A percentile compares a stretch with the other conserved stretches of the same genome.
phyloP scores from a whole-genome alignment of 2,888 invertebrate species.

The Meandrusa payeni region DNA sequence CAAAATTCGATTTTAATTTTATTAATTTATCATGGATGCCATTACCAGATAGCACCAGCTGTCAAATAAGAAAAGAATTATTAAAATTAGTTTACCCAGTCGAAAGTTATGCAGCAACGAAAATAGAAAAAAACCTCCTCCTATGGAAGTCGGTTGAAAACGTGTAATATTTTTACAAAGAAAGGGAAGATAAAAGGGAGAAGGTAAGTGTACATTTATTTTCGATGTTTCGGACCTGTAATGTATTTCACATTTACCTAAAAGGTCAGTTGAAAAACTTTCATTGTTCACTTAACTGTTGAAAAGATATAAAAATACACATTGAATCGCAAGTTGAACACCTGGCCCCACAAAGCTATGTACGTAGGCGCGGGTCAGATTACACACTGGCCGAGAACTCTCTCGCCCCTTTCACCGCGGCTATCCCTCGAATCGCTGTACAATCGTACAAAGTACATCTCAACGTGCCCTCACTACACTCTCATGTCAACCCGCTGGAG shows the following conservation, averaged over 20 bases:
- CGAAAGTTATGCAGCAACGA: too few species aligned
- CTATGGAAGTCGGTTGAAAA: too few species aligned
- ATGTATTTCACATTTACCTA: not conserved
- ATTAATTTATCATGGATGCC: too few species aligned
- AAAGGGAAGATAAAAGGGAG: too few species aligned
- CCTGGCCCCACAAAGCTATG: constrained; percentile 14
- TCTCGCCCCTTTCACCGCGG: constrained; percentile 58
- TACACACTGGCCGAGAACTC: constrained; percentile 38
- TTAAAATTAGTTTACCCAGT: too few species aligned
- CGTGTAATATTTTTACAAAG: too few species aligned
- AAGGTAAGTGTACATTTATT: too few species aligned
- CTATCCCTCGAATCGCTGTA: constrained; percentile 38
- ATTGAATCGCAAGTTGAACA: constrained; percentile 2
- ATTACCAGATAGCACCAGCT: too few species aligned
- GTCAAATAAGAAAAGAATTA: too few species aligned
- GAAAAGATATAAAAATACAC: constrained; percentile 2
- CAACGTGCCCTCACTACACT: too few species aligned
- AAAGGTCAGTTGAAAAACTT: constrained; percentile 4
- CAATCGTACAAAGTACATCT: constrained; percentile 26
- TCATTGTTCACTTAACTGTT: constrained; percentile 6
- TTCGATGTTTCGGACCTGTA: not conserved
- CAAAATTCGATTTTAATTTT: too few species aligned
- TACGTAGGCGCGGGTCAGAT: constrained; percentile 22
- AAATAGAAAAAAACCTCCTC: too few species aligned
- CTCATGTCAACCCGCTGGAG: constrained; percentile 17